phyloP scores from a whole-genome alignment of 1,140 invertebrate species.

The Orchestia grillus region DNA sequence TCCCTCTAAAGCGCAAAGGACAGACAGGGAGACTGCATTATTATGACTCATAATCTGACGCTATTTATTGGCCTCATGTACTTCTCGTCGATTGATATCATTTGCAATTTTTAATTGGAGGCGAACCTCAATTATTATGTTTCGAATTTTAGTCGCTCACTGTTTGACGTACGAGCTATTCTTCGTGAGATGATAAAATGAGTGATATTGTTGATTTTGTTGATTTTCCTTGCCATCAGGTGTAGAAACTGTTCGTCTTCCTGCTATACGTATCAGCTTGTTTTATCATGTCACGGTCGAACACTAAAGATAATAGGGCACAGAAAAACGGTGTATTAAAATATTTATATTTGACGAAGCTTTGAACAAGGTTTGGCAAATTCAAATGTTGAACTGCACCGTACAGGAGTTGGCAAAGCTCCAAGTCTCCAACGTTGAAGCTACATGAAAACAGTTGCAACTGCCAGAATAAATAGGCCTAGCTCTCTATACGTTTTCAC shows the following conservation, averaged over 20 bases:
- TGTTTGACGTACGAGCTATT: neutral
- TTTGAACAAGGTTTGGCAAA: neutral
- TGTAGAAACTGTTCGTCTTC: neutral
- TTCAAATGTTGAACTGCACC: neutral
- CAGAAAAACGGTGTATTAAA: neutral
- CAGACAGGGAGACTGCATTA: too few species aligned
- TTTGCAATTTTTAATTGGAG: too few species aligned
- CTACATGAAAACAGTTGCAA: slow-evolving; percentile 48
- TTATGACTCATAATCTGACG: too few species aligned
- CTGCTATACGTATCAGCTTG: neutral
- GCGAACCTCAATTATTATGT: neutral
- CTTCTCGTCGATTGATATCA: too few species aligned
- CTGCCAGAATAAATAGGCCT: slow-evolving; percentile 55
- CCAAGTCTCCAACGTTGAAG: slow-evolving; percentile 4
- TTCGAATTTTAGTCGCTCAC: neutral
- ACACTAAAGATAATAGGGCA: neutral
- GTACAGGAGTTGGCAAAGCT: neutral
- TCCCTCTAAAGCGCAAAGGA: too few species aligned
- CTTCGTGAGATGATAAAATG: neutral
- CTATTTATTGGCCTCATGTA: too few species aligned
- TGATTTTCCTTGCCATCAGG: neutral
- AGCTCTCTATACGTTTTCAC: slow-evolving; percentile 30
- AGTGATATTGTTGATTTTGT: neutral
- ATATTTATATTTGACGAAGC: slow-evolving; percentile 8
- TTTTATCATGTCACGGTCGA: neutral